phyloP scores from a whole-genome alignment of 2,113 vertebrate genomes.

The Spizaetus ornatus region DNA sequence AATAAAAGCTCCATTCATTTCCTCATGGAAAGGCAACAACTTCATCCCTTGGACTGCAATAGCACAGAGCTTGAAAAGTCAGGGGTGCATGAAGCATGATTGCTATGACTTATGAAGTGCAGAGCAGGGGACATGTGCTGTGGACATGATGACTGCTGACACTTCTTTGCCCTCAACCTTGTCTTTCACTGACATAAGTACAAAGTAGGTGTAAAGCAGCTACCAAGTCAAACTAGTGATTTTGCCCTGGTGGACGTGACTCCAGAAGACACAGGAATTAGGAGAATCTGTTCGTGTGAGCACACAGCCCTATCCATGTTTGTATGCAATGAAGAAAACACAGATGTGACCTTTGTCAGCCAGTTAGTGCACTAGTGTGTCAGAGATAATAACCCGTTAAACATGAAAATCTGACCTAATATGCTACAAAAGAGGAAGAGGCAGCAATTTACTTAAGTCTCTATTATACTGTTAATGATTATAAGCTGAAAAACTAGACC shows the following conservation, averaged over 20 bases:
- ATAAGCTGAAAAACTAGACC: slow-evolving; percentile 21
- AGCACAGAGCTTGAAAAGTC: slow-evolving; percentile 1
- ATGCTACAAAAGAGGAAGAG: slow-evolving; percentile 8
- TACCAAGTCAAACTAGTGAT: not conserved
- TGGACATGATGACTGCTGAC: not conserved
- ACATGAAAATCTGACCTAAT: slow-evolving; percentile 36
- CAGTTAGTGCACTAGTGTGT: not conserved
- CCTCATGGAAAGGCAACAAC: not conserved
- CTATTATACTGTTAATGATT: slow-evolving; percentile 14
- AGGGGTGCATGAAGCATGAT: not conserved
- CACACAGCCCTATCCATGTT: not conserved
- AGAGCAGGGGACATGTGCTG: not conserved
- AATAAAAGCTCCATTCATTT: slow-evolving; percentile 28
- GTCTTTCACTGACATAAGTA: not conserved
- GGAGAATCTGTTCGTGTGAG: not conserved
- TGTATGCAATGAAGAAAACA: not conserved
- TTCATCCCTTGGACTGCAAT: not conserved
- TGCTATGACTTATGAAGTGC: not conserved
- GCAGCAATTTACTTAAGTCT: slow-evolving; percentile 32
- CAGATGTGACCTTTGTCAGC: slow-evolving; percentile 42
- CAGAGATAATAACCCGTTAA: slow-evolving; percentile 36
- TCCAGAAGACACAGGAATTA: not conserved
- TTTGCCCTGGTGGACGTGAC: not conserved
- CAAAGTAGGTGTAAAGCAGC: not conserved
- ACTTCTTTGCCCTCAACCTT: not conserved